A percentile compares a stretch with the other conserved stretches of the same genome.
Evolutionary conservation across 1,140 invertebrate species (phyloP).

Genomic region (Ceratina australensis): DNA sequence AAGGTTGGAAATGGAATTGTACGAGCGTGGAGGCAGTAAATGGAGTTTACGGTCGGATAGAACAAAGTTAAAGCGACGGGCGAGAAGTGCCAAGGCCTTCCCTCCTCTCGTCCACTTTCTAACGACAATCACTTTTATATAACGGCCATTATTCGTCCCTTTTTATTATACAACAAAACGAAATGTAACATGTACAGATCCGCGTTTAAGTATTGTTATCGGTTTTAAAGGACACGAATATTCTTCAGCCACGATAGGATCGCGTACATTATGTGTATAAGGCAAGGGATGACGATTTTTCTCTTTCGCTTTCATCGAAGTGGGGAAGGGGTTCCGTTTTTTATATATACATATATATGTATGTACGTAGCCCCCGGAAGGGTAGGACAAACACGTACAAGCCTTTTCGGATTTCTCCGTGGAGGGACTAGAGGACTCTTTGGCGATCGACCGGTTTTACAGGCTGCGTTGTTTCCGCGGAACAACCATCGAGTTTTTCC

Average conservation of each 20-base stretch:
- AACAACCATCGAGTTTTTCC: conserved; percentile 39
- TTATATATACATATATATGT: too few relatives aligned
- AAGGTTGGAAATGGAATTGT: background rate
- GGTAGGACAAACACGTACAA: conserved; percentile 14
- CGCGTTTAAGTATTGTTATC: conserved; percentile 3
- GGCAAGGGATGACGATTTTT: background rate
- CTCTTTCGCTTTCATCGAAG: background rate
- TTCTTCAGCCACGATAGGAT: conserved; percentile 12
- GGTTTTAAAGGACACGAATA: conserved; percentile 14
- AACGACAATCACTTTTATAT: conserved; percentile 75
- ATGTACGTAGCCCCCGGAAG: conserved; percentile 10
- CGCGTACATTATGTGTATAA: conserved; percentile 13
- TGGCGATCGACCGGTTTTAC: conserved; percentile 69
- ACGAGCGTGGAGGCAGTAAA: background rate
- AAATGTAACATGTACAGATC: conserved; percentile 73
- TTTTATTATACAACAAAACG: conserved; percentile 71
- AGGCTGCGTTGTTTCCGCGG: conserved; percentile 38
- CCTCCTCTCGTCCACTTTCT: conserved; percentile 65
- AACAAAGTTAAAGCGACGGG: conserved; percentile 49
- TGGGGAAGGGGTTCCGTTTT: background rate
- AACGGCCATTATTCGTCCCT: conserved; percentile 72
- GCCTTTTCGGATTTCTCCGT: conserved; percentile 57
- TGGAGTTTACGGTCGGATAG: conserved; percentile 6
- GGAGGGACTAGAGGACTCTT: conserved; percentile 77
- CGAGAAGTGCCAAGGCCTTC: conserved; percentile 61